A percentile compares a stretch with the other conserved stretches of the same genome.
Conservation (phyloP, 2,797 vertebrate genomes). For the Protonibea diacanthus region DNA sequence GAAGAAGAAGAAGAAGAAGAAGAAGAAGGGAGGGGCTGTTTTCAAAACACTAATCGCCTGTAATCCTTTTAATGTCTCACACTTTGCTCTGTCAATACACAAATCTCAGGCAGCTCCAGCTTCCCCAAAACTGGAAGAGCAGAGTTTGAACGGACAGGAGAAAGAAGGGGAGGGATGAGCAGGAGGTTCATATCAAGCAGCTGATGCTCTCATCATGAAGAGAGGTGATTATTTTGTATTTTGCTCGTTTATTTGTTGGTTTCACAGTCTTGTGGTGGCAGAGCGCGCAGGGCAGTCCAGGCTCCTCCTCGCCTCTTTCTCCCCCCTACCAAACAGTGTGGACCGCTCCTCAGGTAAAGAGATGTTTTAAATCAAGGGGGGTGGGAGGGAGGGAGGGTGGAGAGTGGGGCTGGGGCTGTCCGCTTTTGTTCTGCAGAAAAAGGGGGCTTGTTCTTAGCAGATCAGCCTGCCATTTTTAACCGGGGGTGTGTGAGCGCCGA, state of each 20-base stretch:
- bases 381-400: constrained; percentile 39
- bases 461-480: constrained; percentile 86
- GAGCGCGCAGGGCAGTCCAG: constrained; percentile 16
- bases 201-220: background rate
- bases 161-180: background rate
- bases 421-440: constrained; percentile 87
- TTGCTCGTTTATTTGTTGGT: background rate
- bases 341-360: constrained; percentile 82
- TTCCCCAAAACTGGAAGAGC: constrained; percentile 1
- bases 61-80: constrained; percentile 89
- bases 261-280: constrained; percentile 13
- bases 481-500: constrained; percentile 68
- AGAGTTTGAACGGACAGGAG: background rate
- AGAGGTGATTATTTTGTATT: constrained; percentile 1
- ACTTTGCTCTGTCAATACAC: constrained; percentile 83
- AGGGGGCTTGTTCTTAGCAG: constrained; percentile 86
- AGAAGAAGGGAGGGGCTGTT: constrained; percentile 47
- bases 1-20: background rate
- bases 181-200: background rate
- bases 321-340: constrained; percentile 39
- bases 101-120: constrained; percentile 46
- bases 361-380: constrained; percentile 73
- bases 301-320: constrained; percentile 55
- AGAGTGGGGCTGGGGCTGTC: constrained; percentile 49
- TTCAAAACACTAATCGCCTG: constrained; percentile 82